These are phyloP conservation scores for Sinonovacula constricta DNA, from an alignment of 1,140 invertebrate species.

Conservation along the genomic window DNA sequence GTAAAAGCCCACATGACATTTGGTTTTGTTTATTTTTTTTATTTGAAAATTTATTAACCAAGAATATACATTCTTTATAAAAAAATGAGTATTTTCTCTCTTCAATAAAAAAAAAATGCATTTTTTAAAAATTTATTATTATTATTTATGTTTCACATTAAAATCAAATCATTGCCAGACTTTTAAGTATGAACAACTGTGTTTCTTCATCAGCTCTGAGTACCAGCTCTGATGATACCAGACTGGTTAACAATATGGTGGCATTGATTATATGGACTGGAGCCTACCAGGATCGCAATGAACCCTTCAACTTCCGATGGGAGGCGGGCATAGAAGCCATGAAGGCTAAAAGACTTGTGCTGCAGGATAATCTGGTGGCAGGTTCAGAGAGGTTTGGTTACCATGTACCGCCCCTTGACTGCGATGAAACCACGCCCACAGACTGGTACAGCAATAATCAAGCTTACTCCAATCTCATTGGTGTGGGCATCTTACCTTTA, in stretches of 20 bases:
- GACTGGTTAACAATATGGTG: constrained; percentile 66
- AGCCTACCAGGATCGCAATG: constrained; percentile 60
- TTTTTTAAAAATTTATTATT: no score
- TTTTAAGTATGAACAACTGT: no score
- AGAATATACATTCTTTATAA: no score
- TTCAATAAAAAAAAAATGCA: no score
- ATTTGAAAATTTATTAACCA: no score
- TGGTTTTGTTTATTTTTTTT: no score
- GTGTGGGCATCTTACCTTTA: constrained; percentile 45
- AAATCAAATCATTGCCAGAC: no score
- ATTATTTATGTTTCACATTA: no score
- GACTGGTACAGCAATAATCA: constrained; percentile 57
- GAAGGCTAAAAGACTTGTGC: constrained; percentile 47
- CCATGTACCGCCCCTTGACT: constrained; percentile 59
- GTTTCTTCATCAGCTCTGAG: constrained; percentile 59
- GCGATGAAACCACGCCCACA: constrained; percentile 26
- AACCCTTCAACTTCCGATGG: constrained; percentile 58
- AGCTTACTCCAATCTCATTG: constrained; percentile 43
- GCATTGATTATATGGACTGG: constrained; percentile 57
- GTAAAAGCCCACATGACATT: no score
- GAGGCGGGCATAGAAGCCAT: constrained; percentile 64
- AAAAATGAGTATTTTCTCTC: no score
- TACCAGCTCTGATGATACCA: constrained; percentile 50
- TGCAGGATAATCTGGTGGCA: constrained; percentile 67
- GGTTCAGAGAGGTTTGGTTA: constrained; percentile 67